phyloP scores from a whole-genome alignment of 2,113 vertebrate genomes.

The Hirundichthys speculiger region DNA sequence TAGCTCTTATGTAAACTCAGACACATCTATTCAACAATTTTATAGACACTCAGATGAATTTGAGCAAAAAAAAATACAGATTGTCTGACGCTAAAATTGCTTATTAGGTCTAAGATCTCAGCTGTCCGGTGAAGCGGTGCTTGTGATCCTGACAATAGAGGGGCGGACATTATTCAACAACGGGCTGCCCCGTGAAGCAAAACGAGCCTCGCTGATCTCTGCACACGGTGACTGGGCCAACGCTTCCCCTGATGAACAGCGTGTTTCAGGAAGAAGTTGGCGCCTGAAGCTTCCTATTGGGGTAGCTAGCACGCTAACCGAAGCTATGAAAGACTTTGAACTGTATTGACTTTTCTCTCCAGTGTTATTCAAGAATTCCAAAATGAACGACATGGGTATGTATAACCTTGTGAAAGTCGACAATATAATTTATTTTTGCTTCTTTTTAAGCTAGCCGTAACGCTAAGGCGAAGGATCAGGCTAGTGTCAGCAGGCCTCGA shows the following conservation, averaged over 20 bases:
- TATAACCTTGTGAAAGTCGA: background rate
- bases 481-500: conserved; percentile 59
- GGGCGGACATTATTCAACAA: too few relatives aligned
- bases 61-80: too few relatives aligned
- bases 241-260: conserved; percentile 29
- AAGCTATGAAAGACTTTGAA: conserved; percentile 29
- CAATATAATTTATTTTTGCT: background rate
- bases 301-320: conserved; percentile 55
- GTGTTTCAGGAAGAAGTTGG: conserved; percentile 81
- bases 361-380: background rate
- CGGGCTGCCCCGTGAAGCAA: conserved; percentile 35
- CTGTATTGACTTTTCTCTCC: conserved; percentile 2
- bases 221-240: background rate
- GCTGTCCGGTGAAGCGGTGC: conserved; percentile 14
- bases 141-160: background rate
- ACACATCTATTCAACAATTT: too few relatives aligned
- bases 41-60: too few relatives aligned
- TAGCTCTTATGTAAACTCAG: too few relatives aligned
- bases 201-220: conserved; percentile 22
- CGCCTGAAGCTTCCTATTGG: conserved; percentile 55
- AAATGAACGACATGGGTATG: conserved; percentile 75
- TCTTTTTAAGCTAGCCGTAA: background rate
- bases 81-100: too few relatives aligned
- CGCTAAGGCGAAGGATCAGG: conserved; percentile 29
- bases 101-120: background rate